Evolutionary conservation across 2,888 invertebrate genomes (phyloP), one percentile per base, ranked within the genome.

Genomic region (Chymomyza procnemis): DNA sequence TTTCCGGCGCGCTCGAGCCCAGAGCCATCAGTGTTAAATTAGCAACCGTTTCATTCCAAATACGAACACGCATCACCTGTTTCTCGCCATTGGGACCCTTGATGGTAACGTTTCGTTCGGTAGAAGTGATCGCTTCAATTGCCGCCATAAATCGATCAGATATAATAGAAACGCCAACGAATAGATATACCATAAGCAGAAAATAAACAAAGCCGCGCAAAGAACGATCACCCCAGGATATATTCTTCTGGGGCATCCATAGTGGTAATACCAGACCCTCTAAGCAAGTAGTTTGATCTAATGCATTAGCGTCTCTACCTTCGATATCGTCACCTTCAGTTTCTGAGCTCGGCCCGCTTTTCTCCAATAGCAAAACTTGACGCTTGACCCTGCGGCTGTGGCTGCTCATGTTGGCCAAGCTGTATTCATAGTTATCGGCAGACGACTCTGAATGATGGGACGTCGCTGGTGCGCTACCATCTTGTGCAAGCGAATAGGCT

Each of bases 31-130:
- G 93, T 4, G 99, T 99, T 79, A 99, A 92, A 92, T 99, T 99
- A 75, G 99, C 99, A 54, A 99, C 99, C 2, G 99, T 99, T 91
- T 99, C 99, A 91, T 99, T 99, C 99, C 99, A 99, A 68, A 99
- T 96, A 68, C 99, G 93, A 16, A 99, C 99, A 61, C 95, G 95
- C 54, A 99, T 93, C 79, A 96, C 96, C 88, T 97, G 96, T 14
- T 94, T 94, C 71, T 97, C 96, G 71, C 97, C 97, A 87, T 96
- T 96, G 75, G 96, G 94, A 76, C 96, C 95, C 88, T 96, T 96
- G 69, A 99, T 95, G 85, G 95, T 94, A 87, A 99, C 95, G 91
- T 98, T 97, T 86, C 97, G 96, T 91, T 99, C 99, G 90, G 98
- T 96, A 0, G 99, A 98, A 62, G 99, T 99, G 90, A 99, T 99